phyloP scores from a whole-genome alignment of 2,888 invertebrate species.

The Dyspetes luteomarginatus region DNA sequence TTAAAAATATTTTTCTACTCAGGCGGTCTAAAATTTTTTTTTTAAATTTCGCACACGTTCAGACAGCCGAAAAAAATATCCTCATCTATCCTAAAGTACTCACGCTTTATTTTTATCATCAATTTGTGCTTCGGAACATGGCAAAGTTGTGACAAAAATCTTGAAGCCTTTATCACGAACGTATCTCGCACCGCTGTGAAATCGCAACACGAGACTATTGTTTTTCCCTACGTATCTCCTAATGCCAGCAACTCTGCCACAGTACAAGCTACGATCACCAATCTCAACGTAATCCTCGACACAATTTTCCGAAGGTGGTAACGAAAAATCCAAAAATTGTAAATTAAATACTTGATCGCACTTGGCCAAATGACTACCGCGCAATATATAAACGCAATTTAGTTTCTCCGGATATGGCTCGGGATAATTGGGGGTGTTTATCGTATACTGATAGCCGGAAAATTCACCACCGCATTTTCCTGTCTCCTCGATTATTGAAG shows the following conservation, averaged over 20 bases:
- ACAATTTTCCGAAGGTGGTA: slow-evolving; percentile 84
- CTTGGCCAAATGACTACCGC: slow-evolving; percentile 81
- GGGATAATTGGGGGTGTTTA: slow-evolving; percentile 85
- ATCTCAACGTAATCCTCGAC: slow-evolving; percentile 84
- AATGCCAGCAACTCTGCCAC: slow-evolving; percentile 84
- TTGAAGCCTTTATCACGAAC: slow-evolving; percentile 84
- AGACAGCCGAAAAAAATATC: too few species aligned
- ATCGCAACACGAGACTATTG: slow-evolving; percentile 84
- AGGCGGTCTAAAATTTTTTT: not conserved
- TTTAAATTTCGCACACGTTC: too few species aligned
- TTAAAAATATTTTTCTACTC: not conserved
- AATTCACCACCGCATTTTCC: slow-evolving; percentile 82
- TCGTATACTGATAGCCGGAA: slow-evolving; percentile 83
- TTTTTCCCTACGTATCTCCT: slow-evolving; percentile 83
- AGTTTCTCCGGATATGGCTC: slow-evolving; percentile 82
- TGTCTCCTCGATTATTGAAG: slow-evolving; percentile 39
- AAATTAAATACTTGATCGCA: slow-evolving; percentile 85
- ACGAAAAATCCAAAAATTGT: slow-evolving; percentile 85
- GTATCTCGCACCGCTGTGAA: slow-evolving; percentile 81
- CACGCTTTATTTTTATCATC: slow-evolving; percentile 56
- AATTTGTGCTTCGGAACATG: slow-evolving; percentile 76
- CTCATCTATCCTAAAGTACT: too few species aligned
- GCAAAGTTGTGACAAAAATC: slow-evolving; percentile 84
- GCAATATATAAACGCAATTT: slow-evolving; percentile 84
- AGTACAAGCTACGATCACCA: slow-evolving; percentile 83